Evolutionary conservation across 2,797 vertebrate species (phyloP).

Genomic region (Ispidina picta): DNA sequence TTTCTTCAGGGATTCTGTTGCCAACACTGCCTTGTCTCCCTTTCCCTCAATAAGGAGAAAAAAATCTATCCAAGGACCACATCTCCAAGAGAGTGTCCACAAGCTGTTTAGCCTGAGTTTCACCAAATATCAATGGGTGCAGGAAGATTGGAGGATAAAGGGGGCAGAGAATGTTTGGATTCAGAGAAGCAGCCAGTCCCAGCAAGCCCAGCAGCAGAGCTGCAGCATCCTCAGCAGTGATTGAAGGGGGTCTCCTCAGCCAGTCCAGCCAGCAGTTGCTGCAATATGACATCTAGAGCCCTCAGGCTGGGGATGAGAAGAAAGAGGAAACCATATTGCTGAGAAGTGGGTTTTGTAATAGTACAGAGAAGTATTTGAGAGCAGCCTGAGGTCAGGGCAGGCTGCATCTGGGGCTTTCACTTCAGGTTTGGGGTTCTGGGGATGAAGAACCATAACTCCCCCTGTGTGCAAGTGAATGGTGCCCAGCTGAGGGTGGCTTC

Average conservation of each 20-base stretch:
- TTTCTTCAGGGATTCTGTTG: not conserved
- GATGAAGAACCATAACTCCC: accelerated
- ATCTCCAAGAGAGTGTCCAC: not conserved
- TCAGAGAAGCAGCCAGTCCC: not conserved
- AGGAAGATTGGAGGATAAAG: not conserved
- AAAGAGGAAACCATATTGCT: not conserved
- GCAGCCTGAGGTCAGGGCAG: not conserved
- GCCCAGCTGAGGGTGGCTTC: not conserved
- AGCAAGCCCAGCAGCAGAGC: not conserved
- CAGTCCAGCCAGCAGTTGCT: not conserved
- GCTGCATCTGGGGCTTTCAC: conserved; percentile 6
- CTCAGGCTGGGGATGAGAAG: not conserved
- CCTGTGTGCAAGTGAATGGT: not conserved
- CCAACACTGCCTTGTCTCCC: not conserved
- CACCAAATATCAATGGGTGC: not conserved
- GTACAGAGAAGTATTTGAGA: not conserved
- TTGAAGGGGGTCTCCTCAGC: not conserved
- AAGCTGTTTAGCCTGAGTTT: not conserved
- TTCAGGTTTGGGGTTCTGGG: conserved; percentile 21
- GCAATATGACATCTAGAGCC: not conserved
- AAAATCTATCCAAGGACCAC: not conserved
- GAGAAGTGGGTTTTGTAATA: conserved; percentile 12
- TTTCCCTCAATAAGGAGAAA: not conserved
- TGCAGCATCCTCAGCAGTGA: not conserved
- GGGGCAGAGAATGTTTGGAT: not conserved